Conservation (phyloP, 2,888 invertebrate genomes). For the Drymonia ruficornis region DNA sequence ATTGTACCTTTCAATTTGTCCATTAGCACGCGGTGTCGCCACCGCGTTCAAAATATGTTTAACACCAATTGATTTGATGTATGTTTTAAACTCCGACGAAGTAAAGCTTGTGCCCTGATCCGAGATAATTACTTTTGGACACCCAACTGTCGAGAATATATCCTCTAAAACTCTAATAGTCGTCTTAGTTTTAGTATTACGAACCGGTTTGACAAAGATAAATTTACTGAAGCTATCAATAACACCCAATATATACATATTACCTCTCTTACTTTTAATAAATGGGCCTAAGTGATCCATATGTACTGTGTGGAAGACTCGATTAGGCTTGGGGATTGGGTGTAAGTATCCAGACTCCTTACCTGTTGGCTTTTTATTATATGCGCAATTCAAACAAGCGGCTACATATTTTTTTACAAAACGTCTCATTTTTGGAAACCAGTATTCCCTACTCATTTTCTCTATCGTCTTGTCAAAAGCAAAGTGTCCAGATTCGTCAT, state of each 20-base stretch:
- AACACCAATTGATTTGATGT: slow-evolving; percentile 1
- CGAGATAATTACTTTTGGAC: slow-evolving; percentile 4
- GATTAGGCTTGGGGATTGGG: slow-evolving; percentile 6
- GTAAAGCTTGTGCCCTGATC: slow-evolving; percentile 10
- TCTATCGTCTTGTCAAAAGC: slow-evolving; percentile 10
- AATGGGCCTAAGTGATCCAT: slow-evolving; percentile 11
- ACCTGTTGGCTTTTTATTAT: slow-evolving; percentile 1
- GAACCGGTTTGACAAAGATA: slow-evolving; percentile 5
- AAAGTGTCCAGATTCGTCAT: slow-evolving; percentile 15
- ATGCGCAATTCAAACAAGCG: slow-evolving; percentile 9
- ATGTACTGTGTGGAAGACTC: slow-evolving; percentile 7
- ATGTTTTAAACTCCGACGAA: slow-evolving; percentile 2
- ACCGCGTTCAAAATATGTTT: slow-evolving; percentile 9
- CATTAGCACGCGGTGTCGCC: slow-evolving; percentile 10
- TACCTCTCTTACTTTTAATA: slow-evolving; percentile 2
- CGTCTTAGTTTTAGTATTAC: slow-evolving; percentile 2
- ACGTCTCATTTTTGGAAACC: slow-evolving; percentile 10
- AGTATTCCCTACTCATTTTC: slow-evolving; percentile 5
- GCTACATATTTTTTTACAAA: slow-evolving; percentile 9
- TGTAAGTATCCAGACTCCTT: slow-evolving; percentile 1
- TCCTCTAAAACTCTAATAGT: slow-evolving; percentile 1
- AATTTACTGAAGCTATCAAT: slow-evolving; percentile 11
- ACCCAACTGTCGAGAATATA: slow-evolving; percentile 4
- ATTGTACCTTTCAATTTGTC: slow-evolving; percentile 12
- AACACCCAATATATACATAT: slow-evolving; percentile 7